Evolutionary conservation across 2,113 vertebrate genomes (phyloP).

Genomic region (Cyprinus carpio): DNA sequence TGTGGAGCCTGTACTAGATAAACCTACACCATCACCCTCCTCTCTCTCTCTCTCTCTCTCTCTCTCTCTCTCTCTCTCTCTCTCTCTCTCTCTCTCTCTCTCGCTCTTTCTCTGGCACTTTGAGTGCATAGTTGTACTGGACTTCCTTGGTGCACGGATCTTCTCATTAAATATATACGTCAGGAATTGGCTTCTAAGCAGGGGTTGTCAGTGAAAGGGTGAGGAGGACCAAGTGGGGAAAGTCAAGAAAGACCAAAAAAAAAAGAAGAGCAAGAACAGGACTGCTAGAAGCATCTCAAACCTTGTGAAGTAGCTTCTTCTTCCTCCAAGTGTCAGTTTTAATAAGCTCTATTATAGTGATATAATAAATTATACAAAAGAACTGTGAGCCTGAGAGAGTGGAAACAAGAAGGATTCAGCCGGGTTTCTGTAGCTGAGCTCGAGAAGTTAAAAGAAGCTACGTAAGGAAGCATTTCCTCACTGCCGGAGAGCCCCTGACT

Average conservation of each 20-base stretch:
- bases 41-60: conserved; percentile 25
- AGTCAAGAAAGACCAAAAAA: conserved; percentile 45
- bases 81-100: conserved; percentile 25
- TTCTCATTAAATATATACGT: conserved; percentile 82
- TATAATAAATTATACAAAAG: conserved; percentile 75
- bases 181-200: conserved; percentile 84
- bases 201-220: conserved; percentile 68
- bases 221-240: conserved; percentile 60
- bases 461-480: conserved; percentile 80
- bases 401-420: conserved; percentile 62
- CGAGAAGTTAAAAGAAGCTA: conserved; percentile 77
- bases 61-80: not conserved
- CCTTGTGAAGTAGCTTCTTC: conserved; percentile 76
- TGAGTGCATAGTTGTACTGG: conserved; percentile 67
- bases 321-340: conserved; percentile 73
- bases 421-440: conserved; percentile 79
- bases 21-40: conserved; percentile 42
- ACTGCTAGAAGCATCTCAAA: conserved; percentile 75
- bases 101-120: conserved; percentile 50
- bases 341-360: conserved; percentile 72
- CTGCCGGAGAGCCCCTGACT: conserved; percentile 75
- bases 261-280: conserved; percentile 52
- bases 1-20: conserved; percentile 44
- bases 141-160: conserved; percentile 78
- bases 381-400: conserved; percentile 68